phyloP scores from a whole-genome alignment of 64 coral and sea anemone species.

The Acropora yongei region DNA sequence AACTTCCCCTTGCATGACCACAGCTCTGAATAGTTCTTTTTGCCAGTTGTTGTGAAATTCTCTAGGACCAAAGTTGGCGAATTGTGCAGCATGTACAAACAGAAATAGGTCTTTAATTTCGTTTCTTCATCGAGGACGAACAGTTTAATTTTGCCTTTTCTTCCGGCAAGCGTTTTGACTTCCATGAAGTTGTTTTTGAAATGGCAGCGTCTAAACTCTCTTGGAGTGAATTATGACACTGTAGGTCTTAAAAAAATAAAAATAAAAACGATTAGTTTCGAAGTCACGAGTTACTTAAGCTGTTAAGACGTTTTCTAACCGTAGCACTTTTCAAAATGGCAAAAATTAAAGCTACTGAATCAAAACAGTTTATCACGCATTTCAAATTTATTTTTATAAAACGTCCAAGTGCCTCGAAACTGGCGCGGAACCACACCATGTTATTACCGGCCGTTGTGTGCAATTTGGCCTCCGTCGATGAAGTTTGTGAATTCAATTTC shows the following conservation, averaged over 20 bases:
- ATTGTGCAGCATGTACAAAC: neutral
- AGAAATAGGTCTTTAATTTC: too few species aligned
- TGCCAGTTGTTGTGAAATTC: neutral
- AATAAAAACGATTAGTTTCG: neutral
- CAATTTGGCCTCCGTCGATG: too few species aligned
- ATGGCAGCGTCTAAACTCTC: too few species aligned
- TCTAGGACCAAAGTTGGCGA: neutral
- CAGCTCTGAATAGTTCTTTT: neutral
- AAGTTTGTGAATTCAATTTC: neutral
- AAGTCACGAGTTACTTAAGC: neutral
- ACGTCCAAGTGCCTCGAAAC: too few species aligned
- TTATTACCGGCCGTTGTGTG: too few species aligned
- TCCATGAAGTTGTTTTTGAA: too few species aligned
- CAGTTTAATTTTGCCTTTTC: too few species aligned
- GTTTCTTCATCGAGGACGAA: too few species aligned
- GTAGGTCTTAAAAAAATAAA: neutral
- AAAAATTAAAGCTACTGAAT: slow-evolving; percentile 22
- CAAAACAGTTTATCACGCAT: slow-evolving; percentile 1
- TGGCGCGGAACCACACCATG: neutral
- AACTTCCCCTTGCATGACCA: neutral
- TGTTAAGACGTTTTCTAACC: neutral
- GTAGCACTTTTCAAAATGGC: neutral
- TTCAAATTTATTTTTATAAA: neutral
- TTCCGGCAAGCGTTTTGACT: too few species aligned
- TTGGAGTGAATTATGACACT: too few species aligned